Evolutionary conservation across 2,888 invertebrate species (phyloP), one percentile per base, ranked within the genome.

Genomic region (Apoderus coryli): DNA sequence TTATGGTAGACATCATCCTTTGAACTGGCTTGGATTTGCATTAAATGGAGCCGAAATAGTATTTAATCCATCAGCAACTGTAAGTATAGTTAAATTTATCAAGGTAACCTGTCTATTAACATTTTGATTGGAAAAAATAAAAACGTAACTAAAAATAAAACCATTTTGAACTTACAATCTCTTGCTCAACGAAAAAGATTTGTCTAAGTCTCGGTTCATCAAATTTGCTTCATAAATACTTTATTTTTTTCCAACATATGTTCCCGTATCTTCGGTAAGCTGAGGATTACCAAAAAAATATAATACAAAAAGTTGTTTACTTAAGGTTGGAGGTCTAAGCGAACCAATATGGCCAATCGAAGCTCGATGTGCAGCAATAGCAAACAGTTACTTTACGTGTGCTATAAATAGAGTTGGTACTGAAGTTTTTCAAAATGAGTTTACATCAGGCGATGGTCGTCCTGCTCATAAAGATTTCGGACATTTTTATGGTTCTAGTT

Each of bases 21-120:
- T 86, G 41, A 96, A 96, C 54, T 98, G 98, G 98, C 65, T 93
- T 58, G 89, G 90, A 82, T 96, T 89, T 59, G 92, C 84, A 0
- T 49, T 96, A 3, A 96, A 96, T 56, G 92, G 93, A 1, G 96
- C 98, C 1, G 95, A 98, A 65, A 86, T 98, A 23, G 95, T 98
- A 1, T 98, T 98, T 57, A 98, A 98, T 61, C 98, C 98, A 2
- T 85, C 90, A 5, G 98, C 96, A 2, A 96, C 98, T 43, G 80
- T 82, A 49, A 56, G 55, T 29, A 27, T n/a, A n/a, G n/a, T n/a
- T n/a, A n/a, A n/a, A n/a, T n/a, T n/a, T n/a, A n/a, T n/a, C n/a
- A n/a, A n/a, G n/a, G n/a, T n/a, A n/a, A n/a, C n/a, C n/a, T n/a
- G n/a, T n/a, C n/a, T n/a, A n/a, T n/a, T n/a, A n/a, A n/a, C n/a